Conservation (phyloP, 2,797 vertebrate species). For the Loris lydekkerianus region DNA sequence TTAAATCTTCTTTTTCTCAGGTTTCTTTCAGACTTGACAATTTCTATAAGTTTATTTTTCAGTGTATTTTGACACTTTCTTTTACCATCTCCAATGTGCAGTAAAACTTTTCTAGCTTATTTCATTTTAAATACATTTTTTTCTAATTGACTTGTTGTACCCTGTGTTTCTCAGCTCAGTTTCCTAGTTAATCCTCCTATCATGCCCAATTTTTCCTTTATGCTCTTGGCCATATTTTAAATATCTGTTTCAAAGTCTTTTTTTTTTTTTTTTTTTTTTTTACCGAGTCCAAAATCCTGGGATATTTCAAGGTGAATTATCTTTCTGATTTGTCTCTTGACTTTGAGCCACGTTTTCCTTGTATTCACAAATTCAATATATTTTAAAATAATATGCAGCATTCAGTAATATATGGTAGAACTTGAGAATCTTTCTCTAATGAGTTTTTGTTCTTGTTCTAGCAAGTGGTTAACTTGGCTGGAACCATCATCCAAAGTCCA, state of each 20-base stretch:
- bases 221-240: too few relatives aligned
- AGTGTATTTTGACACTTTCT: not conserved
- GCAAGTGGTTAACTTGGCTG: not conserved
- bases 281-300: not conserved
- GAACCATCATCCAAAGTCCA: not conserved
- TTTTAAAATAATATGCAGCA: not conserved
- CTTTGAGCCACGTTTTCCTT: not conserved
- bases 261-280: not conserved
- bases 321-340: not conserved
- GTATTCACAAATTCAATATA: not conserved
- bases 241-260: not conserved
- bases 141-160: not conserved
- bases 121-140: slow-evolving; percentile 23
- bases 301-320: not conserved
- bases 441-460: not conserved
- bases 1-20: not conserved
- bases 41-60: not conserved
- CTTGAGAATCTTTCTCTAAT: not conserved
- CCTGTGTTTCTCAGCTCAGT: not conserved
- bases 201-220: too few relatives aligned
- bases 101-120: not conserved
- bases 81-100: not conserved
- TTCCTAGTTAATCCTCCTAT: not conserved
- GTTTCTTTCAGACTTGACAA: not conserved
- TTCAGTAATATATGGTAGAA: not conserved